These are phyloP conservation scores for Anticlea derivata DNA, from an alignment of 2,888 invertebrate species.

Conservation along the genomic window DNA sequence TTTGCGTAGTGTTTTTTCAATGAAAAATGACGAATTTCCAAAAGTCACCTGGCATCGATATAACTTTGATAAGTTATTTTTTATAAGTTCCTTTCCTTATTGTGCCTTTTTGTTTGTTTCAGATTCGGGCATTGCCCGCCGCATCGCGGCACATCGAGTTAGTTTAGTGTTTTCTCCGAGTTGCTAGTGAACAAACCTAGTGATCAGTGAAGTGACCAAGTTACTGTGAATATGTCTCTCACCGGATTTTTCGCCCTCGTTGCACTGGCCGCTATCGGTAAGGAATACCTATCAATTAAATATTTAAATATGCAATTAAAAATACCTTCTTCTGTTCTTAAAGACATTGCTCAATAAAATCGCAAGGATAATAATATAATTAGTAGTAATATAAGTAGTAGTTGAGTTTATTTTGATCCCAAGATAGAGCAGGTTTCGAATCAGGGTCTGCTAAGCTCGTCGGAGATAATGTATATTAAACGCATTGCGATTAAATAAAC, in stretches of 20 bases:
- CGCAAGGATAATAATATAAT: too few species aligned
- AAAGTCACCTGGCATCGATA: too few species aligned
- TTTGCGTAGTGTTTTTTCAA: too few species aligned
- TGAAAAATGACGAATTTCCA: too few species aligned
- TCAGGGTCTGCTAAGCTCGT: constrained; percentile 16
- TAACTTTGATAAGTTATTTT: too few species aligned
- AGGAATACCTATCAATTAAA: constrained; percentile 38
- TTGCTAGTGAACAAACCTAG: constrained; percentile 58
- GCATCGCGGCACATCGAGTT: constrained; percentile 67
- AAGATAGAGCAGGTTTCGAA: constrained; percentile 20
- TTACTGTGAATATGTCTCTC: constrained; percentile 65
- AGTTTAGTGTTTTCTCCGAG: constrained; percentile 48
- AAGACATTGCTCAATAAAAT: too few species aligned
- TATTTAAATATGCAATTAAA: neutral
- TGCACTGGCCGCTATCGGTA: constrained; percentile 74
- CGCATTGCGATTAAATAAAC: constrained; percentile 2
- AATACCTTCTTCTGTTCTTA: too few species aligned
- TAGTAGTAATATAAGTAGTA: too few species aligned
- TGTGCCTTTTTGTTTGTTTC: constrained; percentile 56
- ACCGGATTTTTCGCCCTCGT: constrained; percentile 69
- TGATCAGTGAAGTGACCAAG: constrained; percentile 72
- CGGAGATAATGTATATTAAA: neutral
- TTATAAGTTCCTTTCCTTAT: neutral
- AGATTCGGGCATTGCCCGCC: constrained; percentile 78
- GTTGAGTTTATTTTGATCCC: constrained; percentile 21